Conservation (phyloP, 2,797 vertebrate species). For the Mormyrops boulengeri region DNA sequence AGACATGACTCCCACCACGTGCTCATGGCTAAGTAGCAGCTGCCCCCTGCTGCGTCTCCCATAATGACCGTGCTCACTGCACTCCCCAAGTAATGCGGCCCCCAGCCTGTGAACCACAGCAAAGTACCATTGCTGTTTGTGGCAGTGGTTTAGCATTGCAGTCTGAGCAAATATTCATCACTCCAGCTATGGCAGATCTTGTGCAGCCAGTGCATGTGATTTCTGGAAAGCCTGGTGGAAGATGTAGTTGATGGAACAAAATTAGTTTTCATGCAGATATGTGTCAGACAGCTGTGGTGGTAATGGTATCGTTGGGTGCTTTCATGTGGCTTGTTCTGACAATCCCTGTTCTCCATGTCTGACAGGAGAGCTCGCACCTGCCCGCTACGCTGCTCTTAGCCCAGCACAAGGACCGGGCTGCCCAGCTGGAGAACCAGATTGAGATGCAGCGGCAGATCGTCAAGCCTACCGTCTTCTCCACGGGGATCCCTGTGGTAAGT, state of each 20-base stretch:
- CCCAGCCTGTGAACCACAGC: not conserved
- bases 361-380: conserved; percentile 84
- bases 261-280: not conserved
- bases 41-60: not conserved
- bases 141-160: not conserved
- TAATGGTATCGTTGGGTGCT: not conserved
- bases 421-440: conserved; percentile 81
- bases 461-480: conserved; percentile 88
- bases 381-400: conserved; percentile 87
- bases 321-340: not conserved
- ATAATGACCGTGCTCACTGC: not conserved
- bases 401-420: conserved; percentile 86
- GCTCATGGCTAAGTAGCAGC: not conserved
- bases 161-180: not conserved
- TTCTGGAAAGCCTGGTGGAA: not conserved
- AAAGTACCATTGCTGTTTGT: not conserved
- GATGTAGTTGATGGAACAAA: not conserved
- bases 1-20: not conserved
- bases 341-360: not conserved
- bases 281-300: not conserved
- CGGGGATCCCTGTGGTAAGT: conserved; percentile 92
- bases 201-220: not conserved
- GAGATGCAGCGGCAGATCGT: conserved; percentile 80
- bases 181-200: not conserved
- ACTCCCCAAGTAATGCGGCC: not conserved